phyloP scores from a whole-genome alignment of 2,888 invertebrate genomes.

The Iselma pallidipennis region DNA sequence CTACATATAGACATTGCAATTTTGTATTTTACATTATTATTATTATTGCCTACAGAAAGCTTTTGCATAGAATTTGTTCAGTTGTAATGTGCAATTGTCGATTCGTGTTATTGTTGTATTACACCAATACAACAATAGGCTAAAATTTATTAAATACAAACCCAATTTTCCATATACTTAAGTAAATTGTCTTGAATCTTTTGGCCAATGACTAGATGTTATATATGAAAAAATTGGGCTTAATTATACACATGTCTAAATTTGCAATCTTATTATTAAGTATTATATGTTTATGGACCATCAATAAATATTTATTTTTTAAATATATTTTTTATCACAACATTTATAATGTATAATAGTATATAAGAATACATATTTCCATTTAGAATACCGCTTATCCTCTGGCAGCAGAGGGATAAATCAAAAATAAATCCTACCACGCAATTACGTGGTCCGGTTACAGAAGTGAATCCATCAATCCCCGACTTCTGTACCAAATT shows the following conservation, averaged over 20 bases:
- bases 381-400: slow-evolving; percentile 51
- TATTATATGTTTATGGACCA: slow-evolving; percentile 22
- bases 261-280: background rate
- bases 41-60: slow-evolving; percentile 34
- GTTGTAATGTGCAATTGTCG: background rate
- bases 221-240: too few species aligned
- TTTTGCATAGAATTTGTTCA: slow-evolving; percentile 17
- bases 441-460: too few species aligned
- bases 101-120: background rate
- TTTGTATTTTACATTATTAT: slow-evolving; percentile 25
- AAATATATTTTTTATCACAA: slow-evolving; percentile 40
- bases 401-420: slow-evolving; percentile 32
- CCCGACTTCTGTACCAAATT: slow-evolving; percentile 5
- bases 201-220: too few species aligned
- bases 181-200: too few species aligned
- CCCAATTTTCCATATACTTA: too few species aligned
- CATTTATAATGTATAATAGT: slow-evolving; percentile 38
- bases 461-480: background rate
- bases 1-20: slow-evolving; percentile 37
- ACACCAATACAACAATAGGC: too few species aligned
- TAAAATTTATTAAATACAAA: too few species aligned
- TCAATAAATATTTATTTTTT: slow-evolving; percentile 22
- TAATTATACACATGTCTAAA: background rate
- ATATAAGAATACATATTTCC: slow-evolving; percentile 42
- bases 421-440: slow-evolving; percentile 13